phyloP scores from a whole-genome alignment of 2,113 vertebrate genomes.

The Tragelaphus imberbis region DNA sequence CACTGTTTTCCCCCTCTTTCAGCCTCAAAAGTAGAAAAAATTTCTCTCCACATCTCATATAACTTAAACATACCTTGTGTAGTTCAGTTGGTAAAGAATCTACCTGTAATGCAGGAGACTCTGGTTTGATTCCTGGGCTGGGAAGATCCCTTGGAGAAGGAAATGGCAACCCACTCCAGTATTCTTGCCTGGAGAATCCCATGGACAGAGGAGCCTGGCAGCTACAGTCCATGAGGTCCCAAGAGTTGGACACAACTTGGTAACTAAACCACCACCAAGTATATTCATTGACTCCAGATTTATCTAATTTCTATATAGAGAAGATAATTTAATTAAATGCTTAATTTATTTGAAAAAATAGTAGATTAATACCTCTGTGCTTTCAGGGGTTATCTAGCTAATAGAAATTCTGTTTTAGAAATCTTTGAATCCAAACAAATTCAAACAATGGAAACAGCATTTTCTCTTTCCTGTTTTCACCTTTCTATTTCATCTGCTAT shows the following conservation, averaged over 20 bases:
- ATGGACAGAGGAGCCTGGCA: neutral
- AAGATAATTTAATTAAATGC: conserved; percentile 53
- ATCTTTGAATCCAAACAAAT: conserved; percentile 41
- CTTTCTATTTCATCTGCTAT: conserved; percentile 55
- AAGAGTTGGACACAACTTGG: neutral
- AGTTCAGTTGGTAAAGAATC: neutral
- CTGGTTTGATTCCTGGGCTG: neutral
- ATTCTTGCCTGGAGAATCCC: neutral
- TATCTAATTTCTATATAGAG: conserved; percentile 37
- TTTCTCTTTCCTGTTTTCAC: neutral
- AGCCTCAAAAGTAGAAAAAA: neutral
- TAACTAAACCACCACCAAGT: neutral
- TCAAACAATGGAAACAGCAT: conserved; percentile 40
- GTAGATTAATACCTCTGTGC: conserved; percentile 20
- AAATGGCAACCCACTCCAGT: neutral
- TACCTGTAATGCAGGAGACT: neutral
- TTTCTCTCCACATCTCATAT: neutral
- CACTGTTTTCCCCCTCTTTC: neutral
- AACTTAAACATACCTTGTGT: neutral
- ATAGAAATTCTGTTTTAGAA: conserved; percentile 51
- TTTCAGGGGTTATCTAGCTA: conserved; percentile 25
- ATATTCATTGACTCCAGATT: conserved; percentile 28
- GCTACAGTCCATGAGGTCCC: neutral
- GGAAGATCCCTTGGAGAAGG: neutral
- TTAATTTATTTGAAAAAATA: conserved; percentile 47